Percentiles rank a stretch among this genome's conserved stretches.
Evolutionary conservation across 2,888 invertebrate species (phyloP).

Genomic region (Drosophila mimica): DNA sequence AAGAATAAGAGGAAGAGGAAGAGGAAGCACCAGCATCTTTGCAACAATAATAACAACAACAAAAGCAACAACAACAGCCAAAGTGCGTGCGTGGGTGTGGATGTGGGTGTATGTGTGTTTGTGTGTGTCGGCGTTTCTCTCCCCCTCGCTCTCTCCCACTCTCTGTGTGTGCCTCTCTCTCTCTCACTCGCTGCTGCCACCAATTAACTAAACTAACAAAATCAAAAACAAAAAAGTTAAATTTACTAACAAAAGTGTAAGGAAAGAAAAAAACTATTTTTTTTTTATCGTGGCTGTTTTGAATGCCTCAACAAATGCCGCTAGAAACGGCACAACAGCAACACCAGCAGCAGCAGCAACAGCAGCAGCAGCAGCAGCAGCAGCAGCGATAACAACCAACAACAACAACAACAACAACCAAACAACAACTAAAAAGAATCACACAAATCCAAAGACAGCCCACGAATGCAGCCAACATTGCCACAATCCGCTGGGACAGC

Average conservation of each 20-base stretch:
- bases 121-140: not conserved
- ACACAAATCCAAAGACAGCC: conserved; percentile 58
- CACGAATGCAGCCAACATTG: conserved; percentile 92
- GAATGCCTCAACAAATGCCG: conserved; percentile 39
- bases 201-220: conserved; percentile 32
- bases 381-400: conserved; percentile 13
- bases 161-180: not conserved
- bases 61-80: conserved; percentile 11
- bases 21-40: conserved; percentile 3
- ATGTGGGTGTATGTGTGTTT: not conserved
- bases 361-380: conserved; percentile 20
- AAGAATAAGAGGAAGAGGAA: not conserved
- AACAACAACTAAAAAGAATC: conserved; percentile 27
- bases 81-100: conserved; percentile 17
- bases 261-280: not conserved
- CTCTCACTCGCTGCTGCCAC: conserved; percentile 9
- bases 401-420: conserved; percentile 13
- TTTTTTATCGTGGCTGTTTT: conserved; percentile 5
- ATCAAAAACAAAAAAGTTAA: conserved; percentile 5
- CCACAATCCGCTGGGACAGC: conserved; percentile 90
- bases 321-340: conserved; percentile 21
- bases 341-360: conserved; percentile 5
- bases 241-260: conserved; percentile 10
- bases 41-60: not conserved
- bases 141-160: not conserved